Conservation (phyloP, 2,888 invertebrate genomes). For the Cheilosia urbana region DNA sequence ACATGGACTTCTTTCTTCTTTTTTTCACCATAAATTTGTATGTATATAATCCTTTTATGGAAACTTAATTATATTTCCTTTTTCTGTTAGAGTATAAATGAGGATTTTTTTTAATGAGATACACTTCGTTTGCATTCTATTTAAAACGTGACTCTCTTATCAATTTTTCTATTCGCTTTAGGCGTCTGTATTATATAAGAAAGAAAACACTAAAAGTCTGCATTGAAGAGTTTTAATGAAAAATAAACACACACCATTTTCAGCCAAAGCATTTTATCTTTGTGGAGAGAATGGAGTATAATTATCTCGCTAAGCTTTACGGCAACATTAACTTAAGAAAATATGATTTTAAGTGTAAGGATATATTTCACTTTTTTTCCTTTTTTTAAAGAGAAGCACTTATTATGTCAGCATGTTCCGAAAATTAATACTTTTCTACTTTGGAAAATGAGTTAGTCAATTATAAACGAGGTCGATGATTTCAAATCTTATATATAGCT, state of each 20-base stretch:
- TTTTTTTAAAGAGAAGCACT: neutral
- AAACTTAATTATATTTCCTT: constrained; percentile 60
- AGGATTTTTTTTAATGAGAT: constrained; percentile 61
- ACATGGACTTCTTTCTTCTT: too few relatives aligned
- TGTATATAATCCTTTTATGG: constrained; percentile 43
- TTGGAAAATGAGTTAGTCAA: too few relatives aligned
- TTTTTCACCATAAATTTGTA: too few relatives aligned
- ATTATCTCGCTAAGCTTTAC: constrained; percentile 45
- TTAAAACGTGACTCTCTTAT: constrained; percentile 69
- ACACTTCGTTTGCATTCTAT: constrained; percentile 67
- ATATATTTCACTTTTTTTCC: neutral
- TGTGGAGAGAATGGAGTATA: constrained; percentile 36
- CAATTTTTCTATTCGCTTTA: constrained; percentile 54
- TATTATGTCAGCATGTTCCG: too few relatives aligned
- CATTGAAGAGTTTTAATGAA: constrained; percentile 66
- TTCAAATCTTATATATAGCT: too few relatives aligned
- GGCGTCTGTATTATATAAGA: constrained; percentile 50
- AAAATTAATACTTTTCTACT: neutral
- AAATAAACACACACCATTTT: constrained; percentile 66
- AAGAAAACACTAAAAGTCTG: constrained; percentile 43
- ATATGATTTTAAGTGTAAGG: constrained; percentile 21
- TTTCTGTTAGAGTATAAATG: constrained; percentile 46
- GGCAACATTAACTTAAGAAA: constrained; percentile 43
- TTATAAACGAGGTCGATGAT: too few relatives aligned
- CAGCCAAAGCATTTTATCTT: constrained; percentile 27